phyloP scores from a whole-genome alignment of 2,888 invertebrate species.

The Sinhomidia bicolor region DNA sequence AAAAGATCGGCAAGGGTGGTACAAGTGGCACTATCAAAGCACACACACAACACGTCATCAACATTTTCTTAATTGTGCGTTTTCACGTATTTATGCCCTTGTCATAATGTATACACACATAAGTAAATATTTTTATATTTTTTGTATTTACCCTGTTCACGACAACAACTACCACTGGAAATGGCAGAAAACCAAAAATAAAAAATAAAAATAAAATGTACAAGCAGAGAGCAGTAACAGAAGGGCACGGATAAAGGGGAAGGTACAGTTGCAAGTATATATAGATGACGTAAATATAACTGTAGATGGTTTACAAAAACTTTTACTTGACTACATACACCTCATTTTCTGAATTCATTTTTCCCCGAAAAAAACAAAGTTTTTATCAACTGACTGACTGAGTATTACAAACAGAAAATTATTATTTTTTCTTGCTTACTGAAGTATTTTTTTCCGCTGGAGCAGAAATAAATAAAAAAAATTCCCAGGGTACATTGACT shows the following conservation, averaged over 20 bases:
- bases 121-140: background rate
- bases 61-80: constrained; percentile 23
- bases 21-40: constrained; percentile 5
- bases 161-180: background rate
- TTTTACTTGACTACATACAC: background rate
- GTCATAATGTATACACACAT: background rate
- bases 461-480: no score
- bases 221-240: background rate
- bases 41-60: background rate
- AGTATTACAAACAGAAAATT: no score
- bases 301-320: no score
- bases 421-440: background rate
- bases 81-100: constrained; percentile 4
- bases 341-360: background rate
- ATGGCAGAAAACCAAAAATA: constrained; percentile 33
- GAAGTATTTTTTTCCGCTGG: background rate
- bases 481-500: background rate
- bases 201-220: no score
- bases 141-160: background rate
- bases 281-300: no score
- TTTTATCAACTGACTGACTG: background rate
- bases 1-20: background rate
- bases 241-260: background rate
- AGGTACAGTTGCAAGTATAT: background rate
- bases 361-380: no score